Percentiles rank a stretch among this genome's conserved stretches.
phyloP scores from a whole-genome alignment of 2,888 invertebrate genomes.

The Cryptophagus acutangulus region DNA sequence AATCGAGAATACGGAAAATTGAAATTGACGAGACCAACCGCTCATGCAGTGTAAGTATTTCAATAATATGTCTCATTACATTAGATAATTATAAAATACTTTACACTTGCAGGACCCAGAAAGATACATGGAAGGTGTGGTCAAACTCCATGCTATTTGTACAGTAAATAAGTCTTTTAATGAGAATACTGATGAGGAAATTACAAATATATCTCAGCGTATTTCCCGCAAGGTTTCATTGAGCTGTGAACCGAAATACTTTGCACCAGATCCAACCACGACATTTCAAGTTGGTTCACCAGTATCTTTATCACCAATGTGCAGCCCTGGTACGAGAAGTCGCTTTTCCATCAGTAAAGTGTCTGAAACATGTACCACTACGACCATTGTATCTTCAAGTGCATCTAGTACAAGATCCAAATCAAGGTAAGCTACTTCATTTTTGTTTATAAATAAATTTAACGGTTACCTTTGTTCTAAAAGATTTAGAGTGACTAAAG shows the following conservation, averaged over 20 bases:
- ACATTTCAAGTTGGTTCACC: slow-evolving; percentile 17
- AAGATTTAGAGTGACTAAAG: slow-evolving; percentile 32
- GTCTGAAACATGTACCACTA: slow-evolving; percentile 19
- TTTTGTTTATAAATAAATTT: background rate
- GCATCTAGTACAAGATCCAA: slow-evolving; percentile 14
- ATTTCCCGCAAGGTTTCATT: slow-evolving; percentile 40
- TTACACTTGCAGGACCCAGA: slow-evolving; percentile 34
- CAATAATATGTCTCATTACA: slow-evolving; percentile 1
- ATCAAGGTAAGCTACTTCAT: slow-evolving; percentile 15
- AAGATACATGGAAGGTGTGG: slow-evolving; percentile 39
- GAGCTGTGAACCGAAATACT: slow-evolving; percentile 38
- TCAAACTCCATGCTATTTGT: slow-evolving; percentile 41
- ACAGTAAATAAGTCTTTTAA: slow-evolving; percentile 38
- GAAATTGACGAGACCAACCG: slow-evolving; percentile 43
- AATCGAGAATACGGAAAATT: slow-evolving; percentile 40
- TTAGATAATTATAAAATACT: background rate
- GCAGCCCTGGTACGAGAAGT: slow-evolving; percentile 32
- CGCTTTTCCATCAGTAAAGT: slow-evolving; percentile 37
- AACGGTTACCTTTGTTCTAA: slow-evolving; percentile 7
- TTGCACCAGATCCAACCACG: slow-evolving; percentile 23
- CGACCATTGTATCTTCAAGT: slow-evolving; percentile 5
- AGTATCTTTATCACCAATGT: slow-evolving; percentile 24
- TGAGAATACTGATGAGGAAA: slow-evolving; percentile 30
- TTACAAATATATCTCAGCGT: slow-evolving; percentile 30
- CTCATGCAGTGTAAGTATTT: slow-evolving; percentile 39